These are phyloP conservation scores for Caerostris darwini DNA, from an alignment of 1,140 invertebrate species.

Conservation along the genomic window DNA sequence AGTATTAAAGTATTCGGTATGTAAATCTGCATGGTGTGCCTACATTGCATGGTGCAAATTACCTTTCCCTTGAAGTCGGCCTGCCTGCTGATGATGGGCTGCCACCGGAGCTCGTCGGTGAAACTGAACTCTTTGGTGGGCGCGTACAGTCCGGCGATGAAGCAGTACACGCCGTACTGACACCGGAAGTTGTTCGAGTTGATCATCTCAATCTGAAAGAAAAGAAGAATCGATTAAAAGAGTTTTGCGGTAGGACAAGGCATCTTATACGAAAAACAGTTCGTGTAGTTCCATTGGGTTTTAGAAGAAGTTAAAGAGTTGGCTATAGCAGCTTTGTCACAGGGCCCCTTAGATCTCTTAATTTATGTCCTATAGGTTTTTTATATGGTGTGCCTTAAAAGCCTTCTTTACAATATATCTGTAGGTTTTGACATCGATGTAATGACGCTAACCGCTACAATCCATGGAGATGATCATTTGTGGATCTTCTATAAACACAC, in stretches of 20 bases:
- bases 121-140: slow-evolving; percentile 45
- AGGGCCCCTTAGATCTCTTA: too few relatives aligned
- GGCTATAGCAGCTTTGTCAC: too few relatives aligned
- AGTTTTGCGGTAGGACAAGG: background rate
- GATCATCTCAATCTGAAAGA: slow-evolving; percentile 33
- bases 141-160: slow-evolving; percentile 34
- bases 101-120: slow-evolving; percentile 54
- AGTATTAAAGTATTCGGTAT: too few relatives aligned
- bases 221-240: background rate
- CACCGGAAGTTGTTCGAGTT: slow-evolving; percentile 26
- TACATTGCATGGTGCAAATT: background rate
- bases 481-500: background rate
- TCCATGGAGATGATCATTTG: too few relatives aligned
- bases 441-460: too few relatives aligned
- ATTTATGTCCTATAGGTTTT: too few relatives aligned
- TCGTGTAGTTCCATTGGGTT: background rate
- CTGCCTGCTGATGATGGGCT: slow-evolving; percentile 48
- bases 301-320: too few relatives aligned
- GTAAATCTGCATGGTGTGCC: too few relatives aligned
- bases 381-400: too few relatives aligned
- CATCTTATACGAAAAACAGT: background rate
- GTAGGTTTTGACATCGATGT: too few relatives aligned
- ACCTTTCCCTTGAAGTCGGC: background rate
- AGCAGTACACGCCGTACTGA: slow-evolving; percentile 45
- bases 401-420: too few relatives aligned